phyloP scores from a whole-genome alignment of 2,888 invertebrate species.

The Noctua janthe region DNA sequence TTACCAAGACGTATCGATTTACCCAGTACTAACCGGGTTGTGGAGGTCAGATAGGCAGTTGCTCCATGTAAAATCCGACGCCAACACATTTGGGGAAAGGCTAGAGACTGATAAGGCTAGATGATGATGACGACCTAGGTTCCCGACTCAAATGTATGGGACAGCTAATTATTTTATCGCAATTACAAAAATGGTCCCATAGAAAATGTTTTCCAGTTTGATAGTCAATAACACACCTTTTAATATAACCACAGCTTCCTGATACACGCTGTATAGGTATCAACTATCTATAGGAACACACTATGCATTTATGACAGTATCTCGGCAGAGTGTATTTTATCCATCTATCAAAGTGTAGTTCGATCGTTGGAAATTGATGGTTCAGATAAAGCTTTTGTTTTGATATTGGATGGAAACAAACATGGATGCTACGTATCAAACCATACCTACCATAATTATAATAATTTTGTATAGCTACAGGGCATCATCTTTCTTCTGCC shows the following conservation, averaged over 20 bases:
- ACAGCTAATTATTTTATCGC: not conserved
- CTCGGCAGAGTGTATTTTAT: conserved; percentile 5
- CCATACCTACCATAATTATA: no score
- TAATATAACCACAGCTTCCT: not conserved
- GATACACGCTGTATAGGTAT: not conserved
- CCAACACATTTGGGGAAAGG: no score
- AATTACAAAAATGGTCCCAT: not conserved
- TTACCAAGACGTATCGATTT: no score
- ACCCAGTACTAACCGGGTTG: no score
- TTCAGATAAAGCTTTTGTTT: conserved; percentile 15
- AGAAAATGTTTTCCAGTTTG: not conserved
- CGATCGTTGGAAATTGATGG: conserved; percentile 3
- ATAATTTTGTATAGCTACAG: no score
- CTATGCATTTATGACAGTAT: conserved; percentile 13
- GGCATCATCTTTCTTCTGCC: not conserved
- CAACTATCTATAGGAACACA: not conserved
- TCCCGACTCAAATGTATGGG: not conserved
- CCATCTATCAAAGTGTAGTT: conserved; percentile 41
- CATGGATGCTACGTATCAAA: not conserved
- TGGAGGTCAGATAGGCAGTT: no score
- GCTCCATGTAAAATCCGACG: no score
- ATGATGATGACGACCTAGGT: not conserved
- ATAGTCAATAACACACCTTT: not conserved
- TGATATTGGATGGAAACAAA: not conserved
- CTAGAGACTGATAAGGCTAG: no score